These are phyloP conservation scores for Drosophila cognata DNA, from an alignment of 2,888 invertebrate genomes.

Conservation along the genomic window DNA sequence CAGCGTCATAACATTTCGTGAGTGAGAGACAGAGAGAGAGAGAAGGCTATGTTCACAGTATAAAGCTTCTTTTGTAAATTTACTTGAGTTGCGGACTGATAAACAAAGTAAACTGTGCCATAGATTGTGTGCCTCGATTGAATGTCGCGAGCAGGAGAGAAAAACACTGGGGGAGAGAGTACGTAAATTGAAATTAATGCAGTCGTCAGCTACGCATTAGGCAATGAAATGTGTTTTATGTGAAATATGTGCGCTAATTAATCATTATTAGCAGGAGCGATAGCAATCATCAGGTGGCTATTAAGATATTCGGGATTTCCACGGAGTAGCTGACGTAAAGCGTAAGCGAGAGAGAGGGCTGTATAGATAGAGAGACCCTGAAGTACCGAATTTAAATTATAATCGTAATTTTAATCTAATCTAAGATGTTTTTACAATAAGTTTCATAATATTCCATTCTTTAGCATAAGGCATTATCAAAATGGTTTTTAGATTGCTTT, in stretches of 20 bases:
- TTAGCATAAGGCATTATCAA: neutral
- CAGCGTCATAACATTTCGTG: constrained; percentile 29
- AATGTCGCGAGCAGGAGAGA: constrained; percentile 6
- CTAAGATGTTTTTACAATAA: neutral
- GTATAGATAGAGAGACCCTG: neutral
- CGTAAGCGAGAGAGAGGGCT: neutral
- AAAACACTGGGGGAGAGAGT: constrained; percentile 1
- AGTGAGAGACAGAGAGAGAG: neutral
- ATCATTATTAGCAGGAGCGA: constrained; percentile 55
- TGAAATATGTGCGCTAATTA: constrained; percentile 63
- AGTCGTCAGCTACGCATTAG: constrained; percentile 30
- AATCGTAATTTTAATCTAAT: neutral
- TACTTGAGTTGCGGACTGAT: constrained; percentile 48
- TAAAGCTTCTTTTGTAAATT: constrained; percentile 55
- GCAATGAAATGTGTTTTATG: constrained; percentile 52
- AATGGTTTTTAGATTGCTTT: neutral
- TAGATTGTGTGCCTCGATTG: constrained; percentile 26
- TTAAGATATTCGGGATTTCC: constrained; percentile 16
- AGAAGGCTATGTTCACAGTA: constrained; percentile 13
- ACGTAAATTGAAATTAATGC: constrained; percentile 15
- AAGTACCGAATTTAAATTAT: constrained; percentile 3
- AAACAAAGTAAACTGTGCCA: constrained; percentile 64
- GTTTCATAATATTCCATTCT: neutral
- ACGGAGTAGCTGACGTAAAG: constrained; percentile 41
- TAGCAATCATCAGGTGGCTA: neutral